A percentile compares a stretch with the other conserved stretches of the same genome.
These are phyloP conservation scores for Apostichopus parvimensis DNA, from an alignment of 35 echinoderm and acorn worm genomes.

Conservation along the genomic window DNA sequence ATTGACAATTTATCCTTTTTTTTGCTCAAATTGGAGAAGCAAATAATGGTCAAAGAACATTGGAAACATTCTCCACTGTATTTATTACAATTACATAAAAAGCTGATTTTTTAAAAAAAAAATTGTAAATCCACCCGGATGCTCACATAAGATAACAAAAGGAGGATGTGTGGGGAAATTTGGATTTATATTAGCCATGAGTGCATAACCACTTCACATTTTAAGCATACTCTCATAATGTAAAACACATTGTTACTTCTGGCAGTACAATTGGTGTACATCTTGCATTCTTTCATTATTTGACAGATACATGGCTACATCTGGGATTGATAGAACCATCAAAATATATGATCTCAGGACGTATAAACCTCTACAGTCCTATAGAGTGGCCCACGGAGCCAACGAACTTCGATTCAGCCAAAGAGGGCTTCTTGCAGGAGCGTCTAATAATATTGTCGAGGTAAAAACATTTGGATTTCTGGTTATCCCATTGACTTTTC, in stretches of 20 bases:
- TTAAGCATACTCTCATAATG: background rate
- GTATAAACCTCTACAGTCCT: constrained; percentile 83
- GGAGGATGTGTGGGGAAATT: no score
- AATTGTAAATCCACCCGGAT: no score
- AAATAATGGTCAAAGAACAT: no score
- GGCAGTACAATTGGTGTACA: background rate
- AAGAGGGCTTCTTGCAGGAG: constrained; percentile 81
- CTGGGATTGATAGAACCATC: constrained; percentile 74
- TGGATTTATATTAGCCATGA: no score
- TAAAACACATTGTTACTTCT: background rate
- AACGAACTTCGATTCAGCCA: constrained; percentile 85
- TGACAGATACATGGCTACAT: constrained; percentile 86
- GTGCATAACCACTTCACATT: no score
- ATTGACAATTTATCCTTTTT: no score
- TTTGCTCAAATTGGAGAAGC: no score
- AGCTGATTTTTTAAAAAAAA: no score
- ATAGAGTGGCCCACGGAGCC: constrained; percentile 72
- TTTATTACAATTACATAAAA: no score
- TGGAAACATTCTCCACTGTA: no score
- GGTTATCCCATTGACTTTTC: no score
- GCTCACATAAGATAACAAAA: no score
- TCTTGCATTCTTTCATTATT: background rate
- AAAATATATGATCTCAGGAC: constrained; percentile 92
- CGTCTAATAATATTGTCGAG: constrained; percentile 80
- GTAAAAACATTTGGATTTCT: constrained; percentile 11